phyloP scores from a whole-genome alignment of 2,797 vertebrate species.

The Schizopygopsis pylzovi region DNA sequence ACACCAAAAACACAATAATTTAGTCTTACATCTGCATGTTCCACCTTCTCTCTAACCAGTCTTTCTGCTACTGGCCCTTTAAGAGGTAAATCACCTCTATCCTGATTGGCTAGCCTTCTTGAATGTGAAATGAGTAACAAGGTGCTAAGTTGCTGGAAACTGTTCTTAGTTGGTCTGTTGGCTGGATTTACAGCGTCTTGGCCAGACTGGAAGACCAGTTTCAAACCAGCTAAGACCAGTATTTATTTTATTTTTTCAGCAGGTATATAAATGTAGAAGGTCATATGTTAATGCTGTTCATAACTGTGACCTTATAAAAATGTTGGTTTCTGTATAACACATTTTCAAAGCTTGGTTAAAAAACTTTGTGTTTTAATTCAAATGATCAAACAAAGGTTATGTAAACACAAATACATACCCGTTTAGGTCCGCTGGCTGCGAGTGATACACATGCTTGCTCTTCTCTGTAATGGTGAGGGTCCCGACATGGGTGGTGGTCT shows the following conservation, averaged over 20 bases:
- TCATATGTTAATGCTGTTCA: neutral
- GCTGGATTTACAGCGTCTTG: neutral
- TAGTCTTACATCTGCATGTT: neutral
- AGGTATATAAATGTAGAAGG: neutral
- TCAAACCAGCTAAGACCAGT: neutral
- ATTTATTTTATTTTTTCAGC: neutral
- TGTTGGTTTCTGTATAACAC: neutral
- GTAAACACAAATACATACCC: constrained; percentile 66
- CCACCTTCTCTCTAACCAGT: neutral
- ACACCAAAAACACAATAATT: neutral
- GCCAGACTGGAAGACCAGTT: neutral
- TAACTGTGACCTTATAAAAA: neutral
- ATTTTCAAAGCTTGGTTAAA: neutral
- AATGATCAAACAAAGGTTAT: neutral
- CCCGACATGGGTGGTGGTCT: constrained; percentile 62
- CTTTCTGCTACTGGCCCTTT: neutral
- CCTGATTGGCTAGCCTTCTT: neutral
- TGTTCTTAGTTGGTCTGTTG: neutral
- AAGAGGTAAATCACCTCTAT: constrained; percentile 1
- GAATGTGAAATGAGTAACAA: neutral
- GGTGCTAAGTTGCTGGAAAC: neutral
- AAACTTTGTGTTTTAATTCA: neutral
- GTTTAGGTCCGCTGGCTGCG: constrained; percentile 81
- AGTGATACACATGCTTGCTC: constrained; percentile 78
- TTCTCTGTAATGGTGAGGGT: constrained; percentile 70